These are phyloP conservation scores for Leuciscus waleckii DNA, from an alignment of 2,797 vertebrate genomes.

Conservation along the genomic window DNA sequence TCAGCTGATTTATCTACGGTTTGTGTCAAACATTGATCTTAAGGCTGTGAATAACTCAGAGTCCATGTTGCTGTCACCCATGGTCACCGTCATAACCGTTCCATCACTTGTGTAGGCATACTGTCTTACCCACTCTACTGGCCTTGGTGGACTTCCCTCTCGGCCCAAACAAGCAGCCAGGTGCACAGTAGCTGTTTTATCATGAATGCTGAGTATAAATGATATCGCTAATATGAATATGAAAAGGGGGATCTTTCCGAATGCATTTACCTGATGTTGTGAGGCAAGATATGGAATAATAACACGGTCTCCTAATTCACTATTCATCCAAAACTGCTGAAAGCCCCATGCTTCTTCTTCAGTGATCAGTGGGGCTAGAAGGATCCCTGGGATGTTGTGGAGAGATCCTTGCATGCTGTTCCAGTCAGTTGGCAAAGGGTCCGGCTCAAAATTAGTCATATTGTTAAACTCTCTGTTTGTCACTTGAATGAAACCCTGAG, in stretches of 20 bases:
- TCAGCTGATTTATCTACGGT: no score
- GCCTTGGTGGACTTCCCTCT: fast-evolving
- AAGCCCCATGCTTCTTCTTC: neutral
- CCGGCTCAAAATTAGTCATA: neutral
- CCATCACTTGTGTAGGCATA: neutral
- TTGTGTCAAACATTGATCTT: no score
- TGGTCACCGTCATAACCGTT: neutral
- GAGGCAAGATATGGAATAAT: neutral
- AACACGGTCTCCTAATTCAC: neutral
- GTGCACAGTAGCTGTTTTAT: neutral
- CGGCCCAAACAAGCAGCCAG: neutral
- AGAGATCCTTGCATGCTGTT: no score
- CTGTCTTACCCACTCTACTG: neutral
- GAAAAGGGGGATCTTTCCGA: neutral
- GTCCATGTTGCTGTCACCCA: no score
- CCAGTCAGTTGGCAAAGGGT: no score
- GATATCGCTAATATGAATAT: neutral
- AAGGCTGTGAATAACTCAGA: no score
- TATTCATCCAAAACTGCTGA: neutral
- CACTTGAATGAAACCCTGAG: neutral
- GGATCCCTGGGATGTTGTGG: neutral
- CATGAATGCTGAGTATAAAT: neutral
- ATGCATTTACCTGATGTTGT: fast-evolving
- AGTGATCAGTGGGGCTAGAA: neutral
- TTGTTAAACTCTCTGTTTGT: fast-evolving